Evolutionary conservation across 2,113 vertebrate species (phyloP).

Genomic region (Podarcis muralis): DNA sequence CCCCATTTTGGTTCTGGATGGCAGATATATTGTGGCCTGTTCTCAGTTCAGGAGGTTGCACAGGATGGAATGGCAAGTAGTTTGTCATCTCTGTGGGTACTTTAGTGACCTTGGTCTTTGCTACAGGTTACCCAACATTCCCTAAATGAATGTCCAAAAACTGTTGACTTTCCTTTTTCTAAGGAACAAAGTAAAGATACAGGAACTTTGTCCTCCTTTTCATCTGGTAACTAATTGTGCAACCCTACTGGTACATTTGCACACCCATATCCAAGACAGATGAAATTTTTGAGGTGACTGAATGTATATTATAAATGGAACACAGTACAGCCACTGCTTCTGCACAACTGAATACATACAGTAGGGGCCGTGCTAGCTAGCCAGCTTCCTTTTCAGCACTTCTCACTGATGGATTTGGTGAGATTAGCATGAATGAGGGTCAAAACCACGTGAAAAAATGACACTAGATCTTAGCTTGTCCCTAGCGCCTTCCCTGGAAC

Average conservation of each 20-base stretch:
- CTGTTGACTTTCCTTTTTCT: background rate
- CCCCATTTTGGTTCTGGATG: too few relatives aligned
- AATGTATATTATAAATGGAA: background rate
- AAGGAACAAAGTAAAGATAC: background rate
- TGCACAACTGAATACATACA: background rate
- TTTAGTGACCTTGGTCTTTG: background rate
- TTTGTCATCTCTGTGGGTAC: background rate
- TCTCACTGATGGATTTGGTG: background rate
- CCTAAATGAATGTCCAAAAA: too few relatives aligned
- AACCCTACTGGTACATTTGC: background rate
- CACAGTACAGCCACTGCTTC: background rate
- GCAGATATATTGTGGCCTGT: background rate
- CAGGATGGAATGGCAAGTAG: background rate
- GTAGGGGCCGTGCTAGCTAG: too few relatives aligned
- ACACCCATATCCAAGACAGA: background rate
- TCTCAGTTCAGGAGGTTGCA: too few relatives aligned
- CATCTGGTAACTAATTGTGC: too few relatives aligned
- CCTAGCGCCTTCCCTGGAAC: slow-evolving; percentile 23
- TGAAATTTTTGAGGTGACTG: background rate
- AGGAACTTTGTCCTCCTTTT: background rate
- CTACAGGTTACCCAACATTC: background rate
- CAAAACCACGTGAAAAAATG: slow-evolving; percentile 22
- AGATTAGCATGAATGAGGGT: background rate
- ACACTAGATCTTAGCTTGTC: background rate
- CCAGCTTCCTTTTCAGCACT: background rate